Evolutionary conservation across 1,140 invertebrate species (phyloP), one percentile per base, ranked within the genome.

Genomic region (Helicoverpa zea): DNA sequence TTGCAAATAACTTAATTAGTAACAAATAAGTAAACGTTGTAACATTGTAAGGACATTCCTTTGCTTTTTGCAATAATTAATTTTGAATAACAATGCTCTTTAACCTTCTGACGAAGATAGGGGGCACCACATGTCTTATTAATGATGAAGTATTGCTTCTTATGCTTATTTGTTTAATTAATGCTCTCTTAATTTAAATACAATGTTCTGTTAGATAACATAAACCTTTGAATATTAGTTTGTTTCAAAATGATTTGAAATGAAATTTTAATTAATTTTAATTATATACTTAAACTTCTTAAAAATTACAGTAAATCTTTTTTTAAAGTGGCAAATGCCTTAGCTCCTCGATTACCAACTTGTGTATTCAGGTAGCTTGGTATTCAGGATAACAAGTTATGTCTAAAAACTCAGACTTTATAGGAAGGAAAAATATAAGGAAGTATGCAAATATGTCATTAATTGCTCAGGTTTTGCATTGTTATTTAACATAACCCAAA

Each of bases 1-100:
- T 0, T 7, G 18, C 18, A 64, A 63, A 64, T 64, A 64, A 64
- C 61, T 64, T 23, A 43, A 64, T 64, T 64, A n/a, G 30, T 64
- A 5, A 64, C 35, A 5, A 43, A 43, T 64, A 43, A 13, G n/a
- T 64, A n/a, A 10, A 4, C 7, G 14, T 9, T 64, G 63, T 43
- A n/a, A 64, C 63, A 64, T 43, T 64, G 35, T 47, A 16, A 35
- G 30, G 35, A 30, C 23, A 59, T 23, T 3, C 10, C 16, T 61
- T 29, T 64, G 63, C 35, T 43, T 30, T 61, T 13, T 64, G 29
- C 18, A 35, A 16, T 47, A 43, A 43, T 29, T 14, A 47, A 63
- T 35, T 63, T 47, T 64, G 14, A 9, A 47, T 10, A 43, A 7
- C 4, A 30, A 61, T 61, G 23, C 18, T 61, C 59, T 61, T 61